Base-by-base conservation (phyloP, 2,888 invertebrate species). In the Leucophenga montana region DNA sequence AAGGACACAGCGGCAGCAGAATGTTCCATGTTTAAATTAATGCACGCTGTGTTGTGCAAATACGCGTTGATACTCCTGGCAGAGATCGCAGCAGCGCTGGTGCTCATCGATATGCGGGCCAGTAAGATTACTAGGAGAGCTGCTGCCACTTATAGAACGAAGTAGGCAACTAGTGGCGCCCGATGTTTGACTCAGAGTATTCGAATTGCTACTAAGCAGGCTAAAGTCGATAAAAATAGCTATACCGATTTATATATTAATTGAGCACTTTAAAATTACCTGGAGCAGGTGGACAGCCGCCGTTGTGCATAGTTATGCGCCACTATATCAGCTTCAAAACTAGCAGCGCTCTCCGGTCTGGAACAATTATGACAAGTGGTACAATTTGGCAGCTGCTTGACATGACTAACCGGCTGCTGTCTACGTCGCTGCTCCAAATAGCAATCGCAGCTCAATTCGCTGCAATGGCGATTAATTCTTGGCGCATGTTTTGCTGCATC, bases 341-440 rank as follows among this genome's bases (percentile, higher is more conserved):
- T 59, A 18, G n/a, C 66, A 14, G 27, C n/a, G 31, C 61, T 33
- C 5, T 67, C 46, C 6, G 50, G 48, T 3, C 46, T 48, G 14
- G 59, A 6, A 31, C 39, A 16, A 18, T 33, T 22, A 11, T 39
- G 20, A 44, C 62, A 39, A 16, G 46, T 20, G 22, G 44, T n/a
- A 22, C 31, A 64, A 20, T 6, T 68, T 6, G 18, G 56, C 6
- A 33, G 33, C 20, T 71, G 68, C 56, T 68, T 75, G n/a, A 83
- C 71, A 75, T 88, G 88, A 31, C 88, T 88, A 2, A 88, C 88
- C 0, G 84, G 73, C 46, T 78, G 80, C 59, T 88, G 88, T 20
- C 82, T 81, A 6, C 85, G 84, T 13, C 74, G 78, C 16, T 74
- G 70, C 53, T 70, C 74, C 33, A 73, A 44, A 27, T 66, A 64